A percentile compares a stretch with the other conserved stretches of the same genome.
Evolutionary conservation across 2,888 invertebrate genomes (phyloP).

Genomic region (Hypena proboscidalis): DNA sequence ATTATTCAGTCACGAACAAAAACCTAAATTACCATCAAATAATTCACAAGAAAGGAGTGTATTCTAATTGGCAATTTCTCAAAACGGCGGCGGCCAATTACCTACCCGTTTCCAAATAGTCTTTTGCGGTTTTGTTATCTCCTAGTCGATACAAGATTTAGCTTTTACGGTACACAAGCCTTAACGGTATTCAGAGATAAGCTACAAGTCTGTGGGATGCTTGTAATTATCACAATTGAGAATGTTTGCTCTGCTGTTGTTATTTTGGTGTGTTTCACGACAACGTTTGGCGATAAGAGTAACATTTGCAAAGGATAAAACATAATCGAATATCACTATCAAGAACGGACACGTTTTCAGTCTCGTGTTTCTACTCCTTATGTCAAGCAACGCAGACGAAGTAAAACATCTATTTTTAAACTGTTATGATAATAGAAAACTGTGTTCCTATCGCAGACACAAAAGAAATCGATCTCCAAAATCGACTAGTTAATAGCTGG

Average conservation of each 20-base stretch:
- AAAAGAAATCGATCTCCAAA: conserved; percentile 40
- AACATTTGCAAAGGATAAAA: no score
- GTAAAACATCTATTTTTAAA: conserved; percentile 22
- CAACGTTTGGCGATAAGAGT: no score
- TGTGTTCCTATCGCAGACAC: conserved; percentile 16
- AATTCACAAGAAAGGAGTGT: conserved; percentile 18
- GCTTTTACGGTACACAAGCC: conserved; percentile 40
- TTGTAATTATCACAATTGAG: background rate
- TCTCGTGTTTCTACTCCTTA: conserved; percentile 1
- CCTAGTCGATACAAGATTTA: conserved; percentile 40
- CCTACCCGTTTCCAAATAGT: conserved; percentile 37
- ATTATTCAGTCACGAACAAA: conserved; percentile 9
- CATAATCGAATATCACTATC: conserved; percentile 1
- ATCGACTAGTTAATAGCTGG: conserved; percentile 20
- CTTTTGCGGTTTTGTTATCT: conserved; percentile 27
- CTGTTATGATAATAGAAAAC: conserved; percentile 20
- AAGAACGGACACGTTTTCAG: conserved; percentile 24
- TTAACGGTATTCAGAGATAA: conserved; percentile 40
- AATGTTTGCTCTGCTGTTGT: background rate
- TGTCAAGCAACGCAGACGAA: conserved; percentile 19
- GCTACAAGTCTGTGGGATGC: conserved; percentile 22
- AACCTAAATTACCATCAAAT: conserved; percentile 11
- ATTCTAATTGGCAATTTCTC: conserved; percentile 36
- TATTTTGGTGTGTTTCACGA: no score
- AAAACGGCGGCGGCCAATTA: conserved; percentile 32